Percentiles rank a stretch among this genome's conserved stretches.
Evolutionary conservation across 2,797 vertebrate genomes (phyloP).

Genomic region (Microchirus variegatus): DNA sequence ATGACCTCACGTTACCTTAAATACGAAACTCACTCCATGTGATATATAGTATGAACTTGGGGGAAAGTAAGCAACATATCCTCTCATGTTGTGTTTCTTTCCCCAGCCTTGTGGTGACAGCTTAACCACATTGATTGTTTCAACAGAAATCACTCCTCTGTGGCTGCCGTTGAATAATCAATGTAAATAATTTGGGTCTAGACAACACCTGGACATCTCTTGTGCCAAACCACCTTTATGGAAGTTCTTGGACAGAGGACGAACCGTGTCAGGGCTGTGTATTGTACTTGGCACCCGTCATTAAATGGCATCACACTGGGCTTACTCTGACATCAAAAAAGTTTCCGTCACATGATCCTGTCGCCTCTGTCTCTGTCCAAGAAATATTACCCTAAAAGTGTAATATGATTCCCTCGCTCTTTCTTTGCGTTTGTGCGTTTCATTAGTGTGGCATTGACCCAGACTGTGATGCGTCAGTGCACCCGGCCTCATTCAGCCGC

Average conservation of each 20-base stretch:
- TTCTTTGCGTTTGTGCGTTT: constrained; percentile 22
- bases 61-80: no score
- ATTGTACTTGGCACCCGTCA: constrained; percentile 10
- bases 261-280: neutral
- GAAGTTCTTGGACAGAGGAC: neutral
- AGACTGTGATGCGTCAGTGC: constrained; percentile 24
- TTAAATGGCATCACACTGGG: constrained; percentile 13
- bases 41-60: no score
- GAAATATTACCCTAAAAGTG: constrained; percentile 26
- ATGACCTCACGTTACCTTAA: no score
- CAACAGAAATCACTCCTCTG: no score
- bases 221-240: neutral
- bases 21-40: no score
- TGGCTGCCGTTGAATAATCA: no score
- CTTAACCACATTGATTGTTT: no score
- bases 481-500: constrained; percentile 40
- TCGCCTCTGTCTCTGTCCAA: neutral
- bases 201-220: constrained; percentile 1
- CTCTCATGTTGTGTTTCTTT: no score
- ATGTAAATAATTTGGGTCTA: constrained; percentile 2
- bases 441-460: constrained; percentile 27
- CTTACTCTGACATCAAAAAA: constrained; percentile 32
- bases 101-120: no score
- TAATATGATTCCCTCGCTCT: constrained; percentile 34
- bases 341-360: constrained; percentile 25